Conservation (phyloP, 1,140 invertebrate genomes). For the Neodiprion virginianus region DNA sequence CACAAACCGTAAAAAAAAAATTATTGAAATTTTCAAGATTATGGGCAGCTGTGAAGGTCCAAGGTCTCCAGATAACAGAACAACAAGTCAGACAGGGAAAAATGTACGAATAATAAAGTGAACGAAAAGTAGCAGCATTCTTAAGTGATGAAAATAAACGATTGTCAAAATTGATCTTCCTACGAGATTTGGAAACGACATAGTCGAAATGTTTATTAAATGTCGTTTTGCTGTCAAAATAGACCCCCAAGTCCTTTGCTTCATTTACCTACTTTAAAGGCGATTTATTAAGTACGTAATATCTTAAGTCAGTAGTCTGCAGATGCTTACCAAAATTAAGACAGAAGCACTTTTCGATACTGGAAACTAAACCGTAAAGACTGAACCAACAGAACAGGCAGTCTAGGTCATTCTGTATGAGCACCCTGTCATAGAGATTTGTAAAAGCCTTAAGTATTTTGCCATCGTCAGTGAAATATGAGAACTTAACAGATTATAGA, state of each 20-base stretch:
- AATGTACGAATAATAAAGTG: too few species aligned
- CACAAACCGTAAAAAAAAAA: too few species aligned
- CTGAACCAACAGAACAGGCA: background rate
- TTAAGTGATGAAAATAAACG: background rate
- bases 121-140: too few species aligned
- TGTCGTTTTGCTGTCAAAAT: background rate
- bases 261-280: background rate
- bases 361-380: background rate
- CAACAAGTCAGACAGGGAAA: too few species aligned
- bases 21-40: too few species aligned
- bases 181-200: background rate
- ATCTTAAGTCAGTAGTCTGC: background rate
- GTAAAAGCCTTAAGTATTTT: background rate
- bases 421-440: background rate
- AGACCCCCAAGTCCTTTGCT: background rate
- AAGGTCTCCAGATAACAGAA: too few species aligned
- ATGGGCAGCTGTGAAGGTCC: too few species aligned
- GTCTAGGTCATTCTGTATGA: background rate
- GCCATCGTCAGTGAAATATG: background rate
- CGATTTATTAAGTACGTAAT: background rate
- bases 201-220: background rate
- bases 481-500: background rate
- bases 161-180: background rate
- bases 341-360: conserved; percentile 1
- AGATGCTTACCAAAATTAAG: background rate